Base-by-base conservation (phyloP, 2,113 vertebrate species). In the Eubucco bourcierii region DNA sequence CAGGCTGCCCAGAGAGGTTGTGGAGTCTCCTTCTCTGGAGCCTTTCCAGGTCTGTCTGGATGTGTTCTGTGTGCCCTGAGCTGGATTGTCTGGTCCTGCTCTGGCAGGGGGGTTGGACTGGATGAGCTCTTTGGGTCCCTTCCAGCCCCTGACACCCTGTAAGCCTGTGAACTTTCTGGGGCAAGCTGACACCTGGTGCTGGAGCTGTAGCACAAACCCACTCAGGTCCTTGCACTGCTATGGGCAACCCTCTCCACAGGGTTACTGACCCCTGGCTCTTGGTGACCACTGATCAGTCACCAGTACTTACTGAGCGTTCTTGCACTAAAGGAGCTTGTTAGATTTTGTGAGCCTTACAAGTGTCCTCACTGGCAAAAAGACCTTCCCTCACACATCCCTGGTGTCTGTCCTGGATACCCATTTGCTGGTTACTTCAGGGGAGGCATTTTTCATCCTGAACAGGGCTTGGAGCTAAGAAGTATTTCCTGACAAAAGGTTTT, bases 401-500 rank as follows among this genome's bases (percentile, higher is more conserved):
- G 33, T 75, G 19, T 7, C 53, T 65, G 17, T 37, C n/a, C 46
- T 14, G 46, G 39, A 2, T 63, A 39, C 34, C 50, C n/a, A 5
- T 31, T 50, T 82, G 39, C 17, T 52, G 28, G 6, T 24, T 92
- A 78, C 70, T 88, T 79, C 63, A 72, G 59, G 53, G 31, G 56
- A 88, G 20, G 29, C 16, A 58, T 92, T 92, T 93, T 84, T 88
- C 84, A 90, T 58, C 74, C 63, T 16, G 63, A 94, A 19, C 15
- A 64, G 28, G 47, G 67, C 39, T 79, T 87, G 66, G 37, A 55
- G 70, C 55, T 58, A 16, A 61, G 71, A 90, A 68, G 34, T 13
- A 61, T 73, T 80, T 70, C 71, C 66, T 85, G 68, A 61, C 59
- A 80, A 53, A 77, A 86, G 50, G 55, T 3, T 87, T 70, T 58